These are phyloP conservation scores for Oryctolagus cuniculus DNA, from an alignment of 2,113 vertebrate genomes.

Conservation along the genomic window DNA sequence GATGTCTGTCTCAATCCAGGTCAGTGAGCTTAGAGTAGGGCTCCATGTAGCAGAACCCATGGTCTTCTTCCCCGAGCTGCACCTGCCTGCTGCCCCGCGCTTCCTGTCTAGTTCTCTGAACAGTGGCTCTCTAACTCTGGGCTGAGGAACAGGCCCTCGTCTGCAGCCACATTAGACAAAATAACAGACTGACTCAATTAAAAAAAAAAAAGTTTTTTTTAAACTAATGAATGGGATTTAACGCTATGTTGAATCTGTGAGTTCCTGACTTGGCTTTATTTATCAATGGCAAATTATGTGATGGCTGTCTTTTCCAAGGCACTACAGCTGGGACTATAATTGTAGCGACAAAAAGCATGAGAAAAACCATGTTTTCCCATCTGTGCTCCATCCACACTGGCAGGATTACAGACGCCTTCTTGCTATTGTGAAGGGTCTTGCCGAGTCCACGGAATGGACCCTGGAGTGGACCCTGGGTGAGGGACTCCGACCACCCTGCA, in stretches of 20 bases:
- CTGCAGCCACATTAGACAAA: slow-evolving; percentile 3
- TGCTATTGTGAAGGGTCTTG: neutral
- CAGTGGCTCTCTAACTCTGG: neutral
- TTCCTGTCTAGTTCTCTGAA: neutral
- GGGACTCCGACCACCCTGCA: neutral
- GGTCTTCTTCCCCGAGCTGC: neutral
- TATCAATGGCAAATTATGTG: neutral
- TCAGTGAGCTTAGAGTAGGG: neutral
- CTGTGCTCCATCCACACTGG: neutral
- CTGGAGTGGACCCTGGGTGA: neutral
- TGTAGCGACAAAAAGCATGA: neutral
- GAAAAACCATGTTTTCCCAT: neutral
- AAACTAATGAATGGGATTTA: neutral
- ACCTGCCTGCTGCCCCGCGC: neutral
- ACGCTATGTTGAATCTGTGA: neutral
- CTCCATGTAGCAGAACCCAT: neutral
- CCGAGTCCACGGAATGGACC: neutral
- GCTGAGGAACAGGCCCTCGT: neutral
- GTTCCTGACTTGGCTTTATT: neutral
- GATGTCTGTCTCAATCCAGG: neutral
- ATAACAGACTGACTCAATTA: neutral
- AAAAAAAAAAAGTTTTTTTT: neutral
- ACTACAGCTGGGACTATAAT: neutral
- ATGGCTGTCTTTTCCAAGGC: neutral
- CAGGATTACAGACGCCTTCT: neutral